A percentile compares a stretch with the other conserved stretches of the same genome.
These are phyloP conservation scores for Drosophila cyrtoloma DNA, from an alignment of 2,888 invertebrate genomes.

Conservation along the genomic window DNA sequence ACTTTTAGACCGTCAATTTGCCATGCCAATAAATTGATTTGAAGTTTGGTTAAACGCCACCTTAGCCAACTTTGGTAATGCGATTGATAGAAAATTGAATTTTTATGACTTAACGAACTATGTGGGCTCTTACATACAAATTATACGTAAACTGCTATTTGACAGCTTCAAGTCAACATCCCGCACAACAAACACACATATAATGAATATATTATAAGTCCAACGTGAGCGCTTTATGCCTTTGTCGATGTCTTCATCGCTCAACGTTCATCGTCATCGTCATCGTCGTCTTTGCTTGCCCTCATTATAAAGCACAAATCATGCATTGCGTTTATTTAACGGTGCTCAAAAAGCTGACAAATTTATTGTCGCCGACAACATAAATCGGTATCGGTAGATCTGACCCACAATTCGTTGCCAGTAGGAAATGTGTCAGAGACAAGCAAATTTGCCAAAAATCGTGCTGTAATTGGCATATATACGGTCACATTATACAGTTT, in stretches of 20 bases:
- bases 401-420: constrained; percentile 63
- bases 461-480: constrained; percentile 80
- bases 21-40: neutral
- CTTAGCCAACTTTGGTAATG: neutral
- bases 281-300: constrained; percentile 45
- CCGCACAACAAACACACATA: constrained; percentile 10
- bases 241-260: constrained; percentile 41
- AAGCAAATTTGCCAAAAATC: constrained; percentile 76
- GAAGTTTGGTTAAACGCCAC: neutral
- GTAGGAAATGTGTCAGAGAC: constrained; percentile 73
- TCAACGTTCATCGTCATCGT: constrained; percentile 26
- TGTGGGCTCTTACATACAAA: constrained; percentile 17
- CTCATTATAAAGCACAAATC: constrained; percentile 82
- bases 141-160: constrained; percentile 9
- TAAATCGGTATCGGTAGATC: constrained; percentile 63
- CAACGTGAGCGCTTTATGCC: constrained; percentile 30
- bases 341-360: constrained; percentile 75
- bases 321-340: constrained; percentile 82
- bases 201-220: constrained; percentile 64
- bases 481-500: constrained; percentile 53
- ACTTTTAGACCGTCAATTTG: neutral
- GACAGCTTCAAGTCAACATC: constrained; percentile 18
- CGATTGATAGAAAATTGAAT: neutral
- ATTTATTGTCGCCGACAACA: constrained; percentile 77
- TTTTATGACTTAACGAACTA: constrained; percentile 23